Evolutionary conservation across 2,113 vertebrate genomes (phyloP), one percentile per base, ranked within the genome.

Genomic region (Phyllostomus discolor): DNA sequence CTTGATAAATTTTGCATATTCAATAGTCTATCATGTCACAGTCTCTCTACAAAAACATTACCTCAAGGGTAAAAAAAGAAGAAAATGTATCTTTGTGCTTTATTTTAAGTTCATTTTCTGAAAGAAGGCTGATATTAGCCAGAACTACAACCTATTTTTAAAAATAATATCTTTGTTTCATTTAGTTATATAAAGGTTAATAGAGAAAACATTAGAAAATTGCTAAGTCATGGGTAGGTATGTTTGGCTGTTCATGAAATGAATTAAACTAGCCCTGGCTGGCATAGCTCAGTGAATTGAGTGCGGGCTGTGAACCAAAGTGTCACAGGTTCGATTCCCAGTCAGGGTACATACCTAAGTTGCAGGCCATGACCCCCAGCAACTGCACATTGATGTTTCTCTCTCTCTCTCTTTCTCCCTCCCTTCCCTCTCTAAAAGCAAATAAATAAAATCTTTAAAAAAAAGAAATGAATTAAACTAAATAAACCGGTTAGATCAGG

Each of bases 11-110:
- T 87, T 73, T 93, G 62, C 7, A 43, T 26, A 46, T 98, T 91
- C 62, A 82, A 95, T 94, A 96, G 97, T 88, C 83, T 76, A 66
- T 35, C 52, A 73, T 14, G 28, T 52, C 24, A 7, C 28, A 88
- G 24, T 14, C 26, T 57, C 67, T 85, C 26, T 90, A 72, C 14
- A 75, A 78, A 83, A 38, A 48, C 6, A 48, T 73, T 33, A 83
- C 4, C 46, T 81, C 95, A 97, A 98, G 96, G 33, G 89, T 17
- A 59, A 86, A 57, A 67, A 95, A 95, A 90, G 95, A 95, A 97
- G 76, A 97, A 75, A 66, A 83, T 33, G 7, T 46, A 83, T 76
- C 17, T 90, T 46, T 76, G 31, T 48, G 17, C 8, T 64, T 83
- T 31, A 73, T 31, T 31, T 52, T 69, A n/a, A 70, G 20, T 91